Percentiles rank a stretch among this genome's conserved stretches.
Evolutionary conservation across 2,113 vertebrate species (phyloP).

Genomic region (Colossoma macropomum): DNA sequence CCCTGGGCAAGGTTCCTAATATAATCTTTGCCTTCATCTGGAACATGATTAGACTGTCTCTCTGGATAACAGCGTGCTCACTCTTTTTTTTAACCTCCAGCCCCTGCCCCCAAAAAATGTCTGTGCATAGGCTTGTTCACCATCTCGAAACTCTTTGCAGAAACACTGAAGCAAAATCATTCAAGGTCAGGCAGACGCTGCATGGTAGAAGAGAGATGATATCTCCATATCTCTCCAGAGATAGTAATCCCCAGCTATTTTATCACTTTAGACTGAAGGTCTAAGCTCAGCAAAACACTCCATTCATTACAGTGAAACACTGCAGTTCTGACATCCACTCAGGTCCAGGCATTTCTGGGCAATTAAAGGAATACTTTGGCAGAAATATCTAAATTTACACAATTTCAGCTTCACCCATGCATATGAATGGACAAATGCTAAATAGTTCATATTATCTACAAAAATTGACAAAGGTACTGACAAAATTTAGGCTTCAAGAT

Average conservation of each 20-base stretch:
- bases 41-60: too few species aligned
- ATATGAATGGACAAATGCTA: too few species aligned
- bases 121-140: background rate
- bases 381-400: background rate
- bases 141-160: background rate
- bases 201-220: slow-evolving; percentile 54
- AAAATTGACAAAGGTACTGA: too few species aligned
- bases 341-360: background rate
- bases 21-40: too few species aligned
- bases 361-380: background rate
- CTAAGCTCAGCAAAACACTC: slow-evolving; percentile 68
- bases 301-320: slow-evolving; percentile 58
- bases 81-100: background rate
- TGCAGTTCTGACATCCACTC: background rate
- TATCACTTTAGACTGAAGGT: slow-evolving; percentile 60
- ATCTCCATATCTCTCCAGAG: slow-evolving; percentile 57
- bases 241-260: slow-evolving; percentile 65
- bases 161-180: background rate
- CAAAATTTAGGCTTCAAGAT: too few species aligned
- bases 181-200: slow-evolving; percentile 17
- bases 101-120: background rate
- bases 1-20: too few species aligned
- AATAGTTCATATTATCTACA: too few species aligned
- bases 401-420: too few species aligned
- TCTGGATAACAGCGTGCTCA: too few species aligned